Evolutionary conservation across 2,888 invertebrate genomes (phyloP).

Genomic region (Trichogramma dendrolimi): DNA sequence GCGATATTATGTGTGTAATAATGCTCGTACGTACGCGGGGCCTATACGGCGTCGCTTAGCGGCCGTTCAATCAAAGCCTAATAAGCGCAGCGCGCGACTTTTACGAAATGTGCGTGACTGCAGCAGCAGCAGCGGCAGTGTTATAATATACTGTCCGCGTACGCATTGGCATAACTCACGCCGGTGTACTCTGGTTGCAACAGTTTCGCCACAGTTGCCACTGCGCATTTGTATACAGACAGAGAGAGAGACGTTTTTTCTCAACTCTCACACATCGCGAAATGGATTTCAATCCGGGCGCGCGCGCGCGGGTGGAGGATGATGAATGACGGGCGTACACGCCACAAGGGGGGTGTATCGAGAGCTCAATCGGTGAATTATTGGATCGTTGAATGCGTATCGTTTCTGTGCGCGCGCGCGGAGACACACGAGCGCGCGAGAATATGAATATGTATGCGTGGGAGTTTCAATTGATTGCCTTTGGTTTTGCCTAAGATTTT

Average conservation of each 20-base stretch:
- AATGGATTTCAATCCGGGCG: constrained; percentile 14
- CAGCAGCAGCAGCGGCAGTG: too few relatives aligned
- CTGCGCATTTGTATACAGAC: constrained; percentile 2
- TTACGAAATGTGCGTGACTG: constrained; percentile 12
- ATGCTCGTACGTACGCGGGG: not conserved
- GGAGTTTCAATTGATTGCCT: too few relatives aligned
- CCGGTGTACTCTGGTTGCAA: constrained; percentile 14
- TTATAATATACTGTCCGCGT: too few relatives aligned
- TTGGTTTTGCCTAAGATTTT: too few relatives aligned
- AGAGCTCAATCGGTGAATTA: not conserved
- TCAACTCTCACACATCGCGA: not conserved
- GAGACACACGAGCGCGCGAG: too few relatives aligned
- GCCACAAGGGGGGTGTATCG: not conserved
- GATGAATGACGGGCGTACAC: constrained; percentile 10
- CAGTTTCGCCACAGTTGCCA: constrained; percentile 10
- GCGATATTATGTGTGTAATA: too few relatives aligned
- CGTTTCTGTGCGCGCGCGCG: too few relatives aligned
- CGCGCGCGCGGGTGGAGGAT: not conserved
- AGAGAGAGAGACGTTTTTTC: not conserved
- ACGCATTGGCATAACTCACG: constrained; percentile 14
- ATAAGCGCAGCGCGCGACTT: constrained; percentile 13
- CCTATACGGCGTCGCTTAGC: constrained; percentile 3
- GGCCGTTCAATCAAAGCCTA: constrained; percentile 23
- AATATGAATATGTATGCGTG: too few relatives aligned
- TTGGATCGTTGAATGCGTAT: too few relatives aligned